These are phyloP conservation scores for Mirza zaza DNA, from an alignment of 2,113 vertebrate genomes.

Conservation along the genomic window DNA sequence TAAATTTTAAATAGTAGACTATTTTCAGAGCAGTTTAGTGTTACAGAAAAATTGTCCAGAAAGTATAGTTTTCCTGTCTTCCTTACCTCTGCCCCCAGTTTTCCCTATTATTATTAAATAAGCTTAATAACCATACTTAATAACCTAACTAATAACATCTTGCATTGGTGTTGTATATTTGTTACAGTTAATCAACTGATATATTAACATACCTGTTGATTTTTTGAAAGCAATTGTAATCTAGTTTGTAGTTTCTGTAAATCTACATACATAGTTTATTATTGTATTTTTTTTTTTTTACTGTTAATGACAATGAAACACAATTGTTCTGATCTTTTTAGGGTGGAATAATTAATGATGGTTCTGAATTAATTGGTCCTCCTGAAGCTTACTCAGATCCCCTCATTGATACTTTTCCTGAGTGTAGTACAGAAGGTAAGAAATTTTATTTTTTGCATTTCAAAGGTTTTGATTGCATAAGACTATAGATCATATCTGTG, in stretches of 20 bases:
- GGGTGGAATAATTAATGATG: conserved; percentile 96
- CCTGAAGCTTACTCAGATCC: conserved; percentile 90
- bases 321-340: conserved; percentile 75
- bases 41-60: background rate
- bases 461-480: background rate
- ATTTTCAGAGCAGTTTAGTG: background rate
- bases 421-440: conserved; percentile 95
- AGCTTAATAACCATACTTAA: too few species aligned
- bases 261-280: background rate
- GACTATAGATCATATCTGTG: background rate
- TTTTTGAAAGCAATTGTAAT: background rate
- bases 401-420: conserved; percentile 90
- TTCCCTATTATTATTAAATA: background rate
- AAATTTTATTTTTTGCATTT: background rate
- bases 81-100: background rate
- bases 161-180: background rate
- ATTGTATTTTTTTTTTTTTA: background rate
- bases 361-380: conserved; percentile 97
- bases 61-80: background rate
- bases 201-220: background rate
- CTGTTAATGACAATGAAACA: background rate
- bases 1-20: background rate
- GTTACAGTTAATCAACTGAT: background rate
- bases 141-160: background rate
- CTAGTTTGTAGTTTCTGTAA: background rate